Percentiles rank a stretch among this genome's conserved stretches.
Conservation (phyloP, 2,888 invertebrate genomes). For the Athalia rosae region DNA sequence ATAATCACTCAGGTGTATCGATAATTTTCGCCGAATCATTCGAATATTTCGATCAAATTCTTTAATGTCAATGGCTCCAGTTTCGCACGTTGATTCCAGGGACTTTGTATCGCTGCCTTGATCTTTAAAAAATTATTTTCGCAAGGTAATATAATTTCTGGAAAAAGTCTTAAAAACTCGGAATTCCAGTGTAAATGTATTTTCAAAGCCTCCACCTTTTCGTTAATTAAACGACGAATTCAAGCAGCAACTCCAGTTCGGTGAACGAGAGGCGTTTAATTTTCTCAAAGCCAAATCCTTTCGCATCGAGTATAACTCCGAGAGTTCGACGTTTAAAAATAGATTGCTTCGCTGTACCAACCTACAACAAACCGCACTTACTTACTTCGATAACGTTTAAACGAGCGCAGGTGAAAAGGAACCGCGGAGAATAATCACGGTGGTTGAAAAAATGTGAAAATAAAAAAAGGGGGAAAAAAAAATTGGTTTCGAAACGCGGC, state of each 20-base stretch:
- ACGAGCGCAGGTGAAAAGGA: too few species aligned
- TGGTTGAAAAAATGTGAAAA: too few species aligned
- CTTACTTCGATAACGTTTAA: too few species aligned
- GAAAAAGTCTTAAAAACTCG: background rate
- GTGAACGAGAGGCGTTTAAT: background rate
- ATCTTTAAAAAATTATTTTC: background rate
- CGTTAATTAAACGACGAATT: conserved; percentile 32
- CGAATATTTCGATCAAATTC: background rate
- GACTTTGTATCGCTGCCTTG: background rate
- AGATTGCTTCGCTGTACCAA: too few species aligned
- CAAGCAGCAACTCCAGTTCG: conserved; percentile 8
- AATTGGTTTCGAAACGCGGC: too few species aligned
- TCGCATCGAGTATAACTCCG: background rate
- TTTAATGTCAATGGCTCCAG: background rate
- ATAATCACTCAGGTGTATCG: too few species aligned
- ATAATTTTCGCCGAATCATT: too few species aligned
- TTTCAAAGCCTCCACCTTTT: conserved; percentile 1
- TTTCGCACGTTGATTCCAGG: background rate
- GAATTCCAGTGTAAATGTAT: background rate
- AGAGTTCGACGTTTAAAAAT: too few species aligned
- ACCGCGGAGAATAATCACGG: too few species aligned
- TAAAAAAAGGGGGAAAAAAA: too few species aligned
- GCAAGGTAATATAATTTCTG: background rate
- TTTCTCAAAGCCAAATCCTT: background rate
- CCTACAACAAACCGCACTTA: too few species aligned